Evolutionary conservation across 2,888 invertebrate genomes (phyloP).

Genomic region (Julus scandinavius): DNA sequence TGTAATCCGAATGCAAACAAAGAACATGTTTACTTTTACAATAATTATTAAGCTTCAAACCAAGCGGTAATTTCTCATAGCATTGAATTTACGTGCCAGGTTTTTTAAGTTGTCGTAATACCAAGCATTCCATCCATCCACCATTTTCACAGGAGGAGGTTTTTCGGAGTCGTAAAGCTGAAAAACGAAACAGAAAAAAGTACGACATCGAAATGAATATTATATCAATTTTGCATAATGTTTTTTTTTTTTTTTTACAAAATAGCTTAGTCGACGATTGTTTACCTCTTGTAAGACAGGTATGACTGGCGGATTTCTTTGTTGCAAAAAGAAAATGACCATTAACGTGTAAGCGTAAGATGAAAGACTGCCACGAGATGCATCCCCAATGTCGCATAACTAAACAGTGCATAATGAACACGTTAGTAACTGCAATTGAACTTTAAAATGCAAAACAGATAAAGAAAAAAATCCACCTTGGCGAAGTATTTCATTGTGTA

Average conservation of each 20-base stretch:
- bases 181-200: slow-evolving; percentile 47
- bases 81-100: slow-evolving; percentile 64
- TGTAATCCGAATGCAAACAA: background rate
- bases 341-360: slow-evolving; percentile 73
- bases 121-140: slow-evolving; percentile 71
- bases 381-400: slow-evolving; percentile 71
- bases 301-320: slow-evolving; percentile 70
- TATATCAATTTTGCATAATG: too few species aligned
- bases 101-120: slow-evolving; percentile 67
- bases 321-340: slow-evolving; percentile 72
- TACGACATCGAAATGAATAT: too few species aligned
- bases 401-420: slow-evolving; percentile 57
- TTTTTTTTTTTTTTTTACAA: too few species aligned
- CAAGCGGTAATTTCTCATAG: background rate
- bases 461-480: slow-evolving; percentile 65
- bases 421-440: background rate
- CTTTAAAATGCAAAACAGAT: background rate
- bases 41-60: background rate
- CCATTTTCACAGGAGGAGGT: slow-evolving; percentile 63
- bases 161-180: slow-evolving; percentile 59
- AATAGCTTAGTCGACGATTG: background rate
- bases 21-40: background rate
- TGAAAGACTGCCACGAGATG: slow-evolving; percentile 72
- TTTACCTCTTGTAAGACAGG: slow-evolving; percentile 72
- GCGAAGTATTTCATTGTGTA: slow-evolving; percentile 71